Base-by-base conservation (phyloP, 2,888 invertebrate species). In the Julus scandinavius region DNA sequence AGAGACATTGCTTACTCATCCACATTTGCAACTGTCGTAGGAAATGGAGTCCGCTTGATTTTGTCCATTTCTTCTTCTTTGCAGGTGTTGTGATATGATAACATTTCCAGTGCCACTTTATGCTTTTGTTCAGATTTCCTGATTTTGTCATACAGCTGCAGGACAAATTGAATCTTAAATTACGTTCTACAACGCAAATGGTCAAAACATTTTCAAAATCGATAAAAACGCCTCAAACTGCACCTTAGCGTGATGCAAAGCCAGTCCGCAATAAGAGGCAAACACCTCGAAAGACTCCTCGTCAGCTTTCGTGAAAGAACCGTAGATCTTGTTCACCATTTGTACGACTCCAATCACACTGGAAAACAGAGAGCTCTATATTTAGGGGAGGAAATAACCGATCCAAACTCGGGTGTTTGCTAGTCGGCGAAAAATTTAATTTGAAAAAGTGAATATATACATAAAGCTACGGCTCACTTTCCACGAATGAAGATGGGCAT, bases 401-500 rank as follows among this genome's bases (percentile, higher is more conserved):
- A 40, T 85, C n/a, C 38, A 15, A 50, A 50, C 54, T 4, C 17
- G 54, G 45, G 7, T 17, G 5, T 86, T 86, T 86, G 11, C 49
- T n/a, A 3, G n/a, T 13, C 40, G 3, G 54, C 0, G 11, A 17
- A 54, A 54, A 54, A 17, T 54, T 1, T 15, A 54, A 54, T 17
- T 54, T 15, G 40, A 20, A 83, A 40, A 72, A 72, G 2, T n/a
- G 72, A 20, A 40, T 9, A 83, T 5, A n/a, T 13, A 40, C 40
- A 84, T 40, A 20, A 20, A 2, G 45, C 6, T 41, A 1, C n/a
- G 20, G 85, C 91, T 91, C 90, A 93, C 93, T 93, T 94, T 58
- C 95, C 95, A 89, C 96, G 93, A 29, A 96, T 96, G 92, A 95
- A 96, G 83, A 97, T 96, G 0, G 97, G 97, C 97, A 97, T 97